Conservation (phyloP, 2,797 vertebrate genomes). For the Oceanodroma leucorhoa region DNA sequence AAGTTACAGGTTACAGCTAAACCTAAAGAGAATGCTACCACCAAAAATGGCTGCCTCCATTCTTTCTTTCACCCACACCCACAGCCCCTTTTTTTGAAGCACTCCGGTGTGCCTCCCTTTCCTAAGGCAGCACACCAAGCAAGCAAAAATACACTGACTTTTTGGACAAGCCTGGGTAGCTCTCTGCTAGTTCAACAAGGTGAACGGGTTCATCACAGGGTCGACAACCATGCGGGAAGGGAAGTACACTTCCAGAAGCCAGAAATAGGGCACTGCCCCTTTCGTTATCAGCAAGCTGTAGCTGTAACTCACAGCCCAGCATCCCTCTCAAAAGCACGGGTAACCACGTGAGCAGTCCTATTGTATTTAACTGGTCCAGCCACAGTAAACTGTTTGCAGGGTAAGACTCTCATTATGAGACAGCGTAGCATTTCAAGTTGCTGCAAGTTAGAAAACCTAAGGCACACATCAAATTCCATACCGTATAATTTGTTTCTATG, state of each 20-base stretch:
- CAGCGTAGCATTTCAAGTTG: background rate
- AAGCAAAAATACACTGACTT: background rate
- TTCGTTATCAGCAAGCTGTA: background rate
- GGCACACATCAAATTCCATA: background rate
- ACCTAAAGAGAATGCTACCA: background rate
- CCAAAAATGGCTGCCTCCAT: rapidly evolving
- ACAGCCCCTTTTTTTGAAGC: background rate
- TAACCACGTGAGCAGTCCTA: rapidly evolving
- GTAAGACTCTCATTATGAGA: background rate
- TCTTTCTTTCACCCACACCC: background rate
- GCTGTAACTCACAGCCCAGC: background rate
- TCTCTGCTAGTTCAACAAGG: background rate
- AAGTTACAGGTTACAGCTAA: background rate
- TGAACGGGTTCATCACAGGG: background rate
- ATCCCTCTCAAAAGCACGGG: background rate
- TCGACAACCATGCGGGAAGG: rapidly evolving
- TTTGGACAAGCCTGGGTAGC: background rate
- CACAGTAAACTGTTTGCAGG: background rate
- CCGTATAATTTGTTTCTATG: background rate
- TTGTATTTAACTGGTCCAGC: rapidly evolving
- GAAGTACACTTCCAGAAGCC: background rate
- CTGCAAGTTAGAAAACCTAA: background rate
- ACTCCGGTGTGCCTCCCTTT: background rate
- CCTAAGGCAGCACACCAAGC: background rate
- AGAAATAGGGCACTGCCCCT: background rate